Evolutionary conservation across 2,888 invertebrate species (phyloP).

Genomic region (Standfussiana lucernea): DNA sequence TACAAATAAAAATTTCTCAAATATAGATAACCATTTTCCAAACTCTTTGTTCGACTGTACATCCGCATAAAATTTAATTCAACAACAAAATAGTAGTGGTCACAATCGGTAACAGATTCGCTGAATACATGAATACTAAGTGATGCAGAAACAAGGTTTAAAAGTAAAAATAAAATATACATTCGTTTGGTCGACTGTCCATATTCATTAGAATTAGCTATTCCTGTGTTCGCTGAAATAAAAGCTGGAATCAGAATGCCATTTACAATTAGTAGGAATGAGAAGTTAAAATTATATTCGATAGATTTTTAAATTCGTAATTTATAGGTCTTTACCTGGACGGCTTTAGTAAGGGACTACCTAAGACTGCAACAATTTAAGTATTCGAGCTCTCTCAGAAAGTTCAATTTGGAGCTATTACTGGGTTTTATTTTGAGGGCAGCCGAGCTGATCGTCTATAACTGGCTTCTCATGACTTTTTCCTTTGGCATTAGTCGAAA

Average conservation of each 20-base stretch:
- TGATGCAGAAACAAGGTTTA: constrained; percentile 15
- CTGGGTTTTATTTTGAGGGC: not conserved
- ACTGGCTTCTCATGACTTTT: no score
- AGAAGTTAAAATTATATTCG: not conserved
- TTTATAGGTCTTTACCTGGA: not conserved
- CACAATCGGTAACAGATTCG: constrained; percentile 28
- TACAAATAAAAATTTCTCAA: no score
- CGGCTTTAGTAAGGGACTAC: not conserved
- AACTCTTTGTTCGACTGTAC: not conserved
- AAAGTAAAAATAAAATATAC: constrained; percentile 5
- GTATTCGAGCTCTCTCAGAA: not conserved
- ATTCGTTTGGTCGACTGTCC: not conserved
- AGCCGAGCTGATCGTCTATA: not conserved
- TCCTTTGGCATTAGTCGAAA: not conserved
- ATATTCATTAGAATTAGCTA: constrained; percentile 21
- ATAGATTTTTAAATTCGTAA: not conserved
- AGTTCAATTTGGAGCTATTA: not conserved
- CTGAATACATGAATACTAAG: constrained; percentile 48
- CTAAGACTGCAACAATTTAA: not conserved
- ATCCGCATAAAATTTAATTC: constrained; percentile 26
- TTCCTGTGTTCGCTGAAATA: constrained; percentile 14
- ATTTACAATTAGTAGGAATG: constrained; percentile 1
- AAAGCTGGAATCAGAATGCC: not conserved
- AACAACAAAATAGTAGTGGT: constrained; percentile 20
- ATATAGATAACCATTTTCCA: not conserved